Evolutionary conservation across 2,113 vertebrate species (phyloP), one percentile per base, ranked within the genome.

Genomic region (Nansenia antarctica): DNA sequence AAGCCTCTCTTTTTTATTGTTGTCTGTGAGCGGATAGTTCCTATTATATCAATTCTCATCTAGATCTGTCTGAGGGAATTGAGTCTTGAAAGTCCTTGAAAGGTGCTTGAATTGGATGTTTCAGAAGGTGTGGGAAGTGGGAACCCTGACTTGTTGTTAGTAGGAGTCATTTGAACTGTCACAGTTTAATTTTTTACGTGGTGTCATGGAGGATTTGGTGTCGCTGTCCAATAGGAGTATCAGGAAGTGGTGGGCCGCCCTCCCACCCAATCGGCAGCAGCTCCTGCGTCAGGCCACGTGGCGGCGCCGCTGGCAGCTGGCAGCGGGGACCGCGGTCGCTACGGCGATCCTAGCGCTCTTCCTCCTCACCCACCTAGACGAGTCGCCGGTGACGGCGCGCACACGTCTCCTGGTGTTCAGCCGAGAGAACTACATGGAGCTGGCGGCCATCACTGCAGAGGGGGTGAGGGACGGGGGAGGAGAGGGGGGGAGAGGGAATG

Each of bases 221-320:
- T 24, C 9, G 7, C 35, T 14, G 1, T 11, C 55, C 78, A 82
- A 9, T 86, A 99, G 98, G 92, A 96, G 96, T 76, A 87, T 99
- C 81, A 94, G 97, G 79, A 97, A 95, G 42, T 99, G 98, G 96
- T 98, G 97, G 98, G 85, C 76, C 37, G 84, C 93, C 4, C 93
- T 99, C 73, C 96, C 98, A 24, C 82, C 89, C 63, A 93, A 96
- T 86, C 95, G 94, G 72, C 87, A 85, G 70, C 89, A 95, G 67
- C 87, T 96, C 2, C 69, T 97, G 45, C 95, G 93, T 62, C 86
- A 94, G 80, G 92, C 86, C 73, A 63, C 88, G 37, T 92, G 86
- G 85, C 92, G 70, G 84, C 93, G 91, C 30, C 93, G 94, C 2
- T 96, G 96, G 98, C 91, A 90, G 74, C 84, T 98, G 64, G 57